phyloP scores from a whole-genome alignment of 2,113 vertebrate species.

The Choloepus hoffmanni region DNA sequence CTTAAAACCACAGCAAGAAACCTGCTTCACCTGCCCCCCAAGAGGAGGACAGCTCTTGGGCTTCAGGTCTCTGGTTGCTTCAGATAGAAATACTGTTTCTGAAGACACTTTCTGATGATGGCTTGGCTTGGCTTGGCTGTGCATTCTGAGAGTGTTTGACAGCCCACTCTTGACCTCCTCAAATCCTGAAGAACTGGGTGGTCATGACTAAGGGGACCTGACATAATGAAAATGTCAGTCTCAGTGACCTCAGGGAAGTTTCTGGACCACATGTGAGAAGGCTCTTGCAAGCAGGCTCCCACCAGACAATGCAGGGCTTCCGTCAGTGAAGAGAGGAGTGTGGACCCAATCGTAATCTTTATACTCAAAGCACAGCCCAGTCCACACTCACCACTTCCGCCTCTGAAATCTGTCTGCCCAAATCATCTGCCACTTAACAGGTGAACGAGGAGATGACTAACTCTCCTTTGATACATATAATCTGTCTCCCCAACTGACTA shows the following conservation, averaged over 20 bases:
- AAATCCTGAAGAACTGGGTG: not conserved
- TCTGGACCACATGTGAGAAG: not conserved
- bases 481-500: not conserved
- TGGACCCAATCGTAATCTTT: accelerated
- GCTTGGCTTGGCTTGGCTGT: not conserved
- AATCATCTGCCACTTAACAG: accelerated
- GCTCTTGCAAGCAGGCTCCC: too few species aligned
- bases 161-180: not conserved
- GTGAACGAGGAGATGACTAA: accelerated
- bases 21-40: too few species aligned
- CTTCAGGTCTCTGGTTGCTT: not conserved
- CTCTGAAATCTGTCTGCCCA: accelerated
- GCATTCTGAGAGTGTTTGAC: not conserved
- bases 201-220: too few species aligned
- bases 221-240: accelerated
- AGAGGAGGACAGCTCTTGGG: not conserved
- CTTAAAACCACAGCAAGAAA: not conserved
- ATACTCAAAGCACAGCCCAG: not conserved
- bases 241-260: not conserved
- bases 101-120: accelerated
- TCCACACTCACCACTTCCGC: not conserved
- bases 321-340: not conserved
- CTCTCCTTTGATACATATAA: accelerated
- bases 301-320: not conserved
- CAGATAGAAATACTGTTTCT: accelerated